phyloP scores from a whole-genome alignment of 2,113 vertebrate genomes.

The Myotis brandtii region DNA sequence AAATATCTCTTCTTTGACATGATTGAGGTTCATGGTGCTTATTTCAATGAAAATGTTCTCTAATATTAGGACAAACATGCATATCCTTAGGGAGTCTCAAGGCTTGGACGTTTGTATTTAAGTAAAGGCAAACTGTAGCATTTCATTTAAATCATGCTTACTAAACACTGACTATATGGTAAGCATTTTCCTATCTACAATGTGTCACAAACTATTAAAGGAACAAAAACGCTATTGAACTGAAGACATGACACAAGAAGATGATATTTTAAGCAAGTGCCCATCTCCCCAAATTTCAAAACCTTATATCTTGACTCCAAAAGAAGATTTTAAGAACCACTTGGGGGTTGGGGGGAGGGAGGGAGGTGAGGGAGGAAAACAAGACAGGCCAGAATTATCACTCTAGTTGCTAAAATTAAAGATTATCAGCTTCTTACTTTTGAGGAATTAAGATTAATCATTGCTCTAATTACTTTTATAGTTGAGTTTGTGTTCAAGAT shows the following conservation, averaged over 20 bases:
- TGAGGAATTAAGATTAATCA: not conserved
- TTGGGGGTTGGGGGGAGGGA: not conserved
- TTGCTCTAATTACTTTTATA: not conserved
- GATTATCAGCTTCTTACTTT: not conserved
- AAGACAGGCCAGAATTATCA: not conserved
- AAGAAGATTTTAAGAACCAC: not conserved
- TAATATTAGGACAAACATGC: not conserved
- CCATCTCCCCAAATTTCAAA: not conserved
- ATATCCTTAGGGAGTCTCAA: not conserved
- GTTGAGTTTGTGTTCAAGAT: not conserved
- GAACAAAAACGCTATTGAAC: not conserved
- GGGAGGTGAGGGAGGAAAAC: not conserved
- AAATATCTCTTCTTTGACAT: slow-evolving; percentile 9
- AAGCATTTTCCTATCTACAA: not conserved
- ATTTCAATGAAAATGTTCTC: not conserved
- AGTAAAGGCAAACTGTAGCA: not conserved
- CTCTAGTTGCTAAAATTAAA: not conserved
- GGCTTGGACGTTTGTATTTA: not conserved
- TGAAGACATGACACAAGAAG: not conserved
- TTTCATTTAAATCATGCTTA: not conserved
- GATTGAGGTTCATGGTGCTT: not conserved
- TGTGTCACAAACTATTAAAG: not conserved
- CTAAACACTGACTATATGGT: not conserved
- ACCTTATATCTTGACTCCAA: not conserved
- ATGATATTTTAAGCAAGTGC: not conserved